These are phyloP conservation scores for Andrena praecox DNA, from an alignment of 2,888 invertebrate genomes.

Conservation along the genomic window DNA sequence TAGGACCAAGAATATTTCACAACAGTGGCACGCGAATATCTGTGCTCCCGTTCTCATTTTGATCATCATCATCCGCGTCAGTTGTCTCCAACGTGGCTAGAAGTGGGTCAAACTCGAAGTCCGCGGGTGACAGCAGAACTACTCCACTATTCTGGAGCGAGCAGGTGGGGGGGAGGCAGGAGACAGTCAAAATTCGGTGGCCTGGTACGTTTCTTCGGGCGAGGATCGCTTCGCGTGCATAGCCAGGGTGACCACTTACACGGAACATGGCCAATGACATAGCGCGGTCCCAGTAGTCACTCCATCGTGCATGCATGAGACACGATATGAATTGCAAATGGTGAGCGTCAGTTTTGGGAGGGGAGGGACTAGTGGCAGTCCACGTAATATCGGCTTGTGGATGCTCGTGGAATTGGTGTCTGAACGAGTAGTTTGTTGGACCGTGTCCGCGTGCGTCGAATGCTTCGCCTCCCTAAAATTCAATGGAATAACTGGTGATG, in stretches of 20 bases:
- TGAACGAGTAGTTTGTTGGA: constrained; percentile 73
- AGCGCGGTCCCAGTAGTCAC: constrained; percentile 69
- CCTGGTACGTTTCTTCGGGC: constrained; percentile 56
- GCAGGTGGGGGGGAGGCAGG: not conserved
- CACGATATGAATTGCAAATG: constrained; percentile 79
- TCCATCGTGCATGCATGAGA: constrained; percentile 76
- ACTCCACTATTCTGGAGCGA: not conserved
- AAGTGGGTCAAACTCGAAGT: constrained; percentile 59
- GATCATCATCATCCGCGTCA: constrained; percentile 33
- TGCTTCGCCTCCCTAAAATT: constrained; percentile 61
- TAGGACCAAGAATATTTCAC: not conserved
- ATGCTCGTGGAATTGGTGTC: constrained; percentile 64
- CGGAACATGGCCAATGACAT: constrained; percentile 66
- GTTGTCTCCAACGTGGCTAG: constrained; percentile 27
- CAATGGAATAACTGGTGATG: constrained; percentile 48
- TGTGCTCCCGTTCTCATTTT: constrained; percentile 29
- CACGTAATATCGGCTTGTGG: constrained; percentile 70
- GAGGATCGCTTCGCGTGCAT: constrained; percentile 49
- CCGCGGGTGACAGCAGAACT: not conserved
- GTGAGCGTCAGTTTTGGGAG: constrained; percentile 50
- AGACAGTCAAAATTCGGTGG: constrained; percentile 33
- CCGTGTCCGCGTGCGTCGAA: constrained; percentile 51
- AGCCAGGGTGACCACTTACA: constrained; percentile 59
- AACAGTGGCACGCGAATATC: constrained; percentile 20
- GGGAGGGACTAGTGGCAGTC: constrained; percentile 34